A percentile compares a stretch with the other conserved stretches of the same genome.
phyloP scores from a whole-genome alignment of 2,113 vertebrate species.

The Microtus ochrogaster region DNA sequence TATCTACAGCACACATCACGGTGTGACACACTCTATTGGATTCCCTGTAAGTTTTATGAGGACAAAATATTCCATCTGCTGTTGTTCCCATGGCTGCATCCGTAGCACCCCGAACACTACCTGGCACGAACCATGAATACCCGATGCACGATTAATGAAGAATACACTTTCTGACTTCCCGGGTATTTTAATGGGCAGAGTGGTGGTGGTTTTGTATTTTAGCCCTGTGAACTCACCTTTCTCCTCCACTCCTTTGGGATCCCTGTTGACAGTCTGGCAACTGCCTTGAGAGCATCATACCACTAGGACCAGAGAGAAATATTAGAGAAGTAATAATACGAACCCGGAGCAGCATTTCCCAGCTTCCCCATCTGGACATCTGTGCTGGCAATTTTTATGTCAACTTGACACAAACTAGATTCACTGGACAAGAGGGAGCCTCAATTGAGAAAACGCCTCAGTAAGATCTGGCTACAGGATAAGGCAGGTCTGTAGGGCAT shows the following conservation, averaged over 20 bases:
- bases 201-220: not conserved
- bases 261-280: slow-evolving; percentile 95
- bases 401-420: not conserved
- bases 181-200: not conserved
- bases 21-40: slow-evolving; percentile 37
- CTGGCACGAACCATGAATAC: not conserved
- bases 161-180: slow-evolving; percentile 6
- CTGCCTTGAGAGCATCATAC: slow-evolving; percentile 98
- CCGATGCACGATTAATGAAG: not conserved
- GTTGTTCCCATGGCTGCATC: not conserved
- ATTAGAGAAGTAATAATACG: not conserved
- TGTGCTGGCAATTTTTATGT: too few species aligned
- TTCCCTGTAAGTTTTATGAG: slow-evolving; percentile 27
- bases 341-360: not conserved
- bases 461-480: not conserved
- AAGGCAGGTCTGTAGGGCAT: not conserved
- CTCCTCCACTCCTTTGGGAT: slow-evolving; percentile 98
- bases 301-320: slow-evolving; percentile 88
- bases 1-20: not conserved
- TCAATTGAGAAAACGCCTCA: not conserved
- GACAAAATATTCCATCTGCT: slow-evolving; percentile 25
- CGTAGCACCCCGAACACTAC: not conserved
- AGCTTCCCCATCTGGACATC: not conserved
- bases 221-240: slow-evolving; percentile 86
- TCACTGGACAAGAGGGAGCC: not conserved